Percentiles rank a stretch among this genome's conserved stretches.
phyloP scores from a whole-genome alignment of 2,797 vertebrate genomes.

The Crenuchus spilurus region DNA sequence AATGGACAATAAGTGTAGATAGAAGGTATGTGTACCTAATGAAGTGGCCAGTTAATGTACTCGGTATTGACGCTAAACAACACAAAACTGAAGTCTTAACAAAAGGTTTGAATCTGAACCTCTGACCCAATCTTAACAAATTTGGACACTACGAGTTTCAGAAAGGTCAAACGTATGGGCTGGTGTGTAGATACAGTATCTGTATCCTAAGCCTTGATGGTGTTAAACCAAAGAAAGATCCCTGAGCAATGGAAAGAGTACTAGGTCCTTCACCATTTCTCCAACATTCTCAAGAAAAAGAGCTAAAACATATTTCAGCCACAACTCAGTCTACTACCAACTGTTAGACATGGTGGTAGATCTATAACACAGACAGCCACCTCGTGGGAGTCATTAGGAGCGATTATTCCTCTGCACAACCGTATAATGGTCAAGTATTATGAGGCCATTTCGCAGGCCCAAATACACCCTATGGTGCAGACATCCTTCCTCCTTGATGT shows the following conservation, averaged over 20 bases:
- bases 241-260: neutral
- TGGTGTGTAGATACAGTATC: neutral
- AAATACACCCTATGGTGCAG: neutral
- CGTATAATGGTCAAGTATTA: neutral
- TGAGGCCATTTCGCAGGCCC: neutral
- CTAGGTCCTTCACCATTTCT: neutral
- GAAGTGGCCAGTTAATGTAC: too few relatives aligned
- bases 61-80: too few relatives aligned
- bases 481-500: neutral
- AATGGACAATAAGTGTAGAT: too few relatives aligned
- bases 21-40: too few relatives aligned
- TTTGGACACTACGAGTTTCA: too few relatives aligned
- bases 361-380: neutral
- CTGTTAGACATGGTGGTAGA: neutral
- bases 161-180: too few relatives aligned
- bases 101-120: too few relatives aligned
- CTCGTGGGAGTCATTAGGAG: neutral
- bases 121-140: neutral
- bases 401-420: neutral
- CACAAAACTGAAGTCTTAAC: too few relatives aligned
- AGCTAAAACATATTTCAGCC: neutral
- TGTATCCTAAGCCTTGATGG: too few relatives aligned
- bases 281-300: neutral
- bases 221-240: neutral
- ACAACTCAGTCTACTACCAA: neutral